Evolutionary conservation across 2,888 invertebrate genomes (phyloP).

Genomic region (Himalopsyche japonica): DNA sequence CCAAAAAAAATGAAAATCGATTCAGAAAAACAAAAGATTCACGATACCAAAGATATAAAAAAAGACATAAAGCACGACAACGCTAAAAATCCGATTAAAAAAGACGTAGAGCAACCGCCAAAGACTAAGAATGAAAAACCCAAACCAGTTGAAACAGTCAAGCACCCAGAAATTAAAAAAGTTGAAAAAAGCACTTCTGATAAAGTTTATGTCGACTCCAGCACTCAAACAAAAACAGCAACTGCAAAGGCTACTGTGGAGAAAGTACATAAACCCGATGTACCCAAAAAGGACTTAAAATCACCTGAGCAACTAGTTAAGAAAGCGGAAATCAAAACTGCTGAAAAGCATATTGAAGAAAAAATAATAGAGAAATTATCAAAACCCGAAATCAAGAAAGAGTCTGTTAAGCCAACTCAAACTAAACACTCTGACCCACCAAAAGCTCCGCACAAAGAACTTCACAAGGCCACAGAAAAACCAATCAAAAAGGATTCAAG

Average conservation of each 20-base stretch:
- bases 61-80: background rate
- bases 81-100: background rate
- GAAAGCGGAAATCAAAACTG: background rate
- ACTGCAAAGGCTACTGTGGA: background rate
- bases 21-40: background rate
- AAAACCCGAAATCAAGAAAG: conserved; percentile 12
- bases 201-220: conserved; percentile 23
- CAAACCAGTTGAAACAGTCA: background rate
- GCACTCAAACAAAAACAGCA: conserved; percentile 32
- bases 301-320: conserved; percentile 2
- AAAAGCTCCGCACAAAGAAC: conserved; percentile 30
- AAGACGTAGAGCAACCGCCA: background rate
- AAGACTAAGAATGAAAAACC: background rate
- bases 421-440: conserved; percentile 23
- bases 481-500: conserved; percentile 28
- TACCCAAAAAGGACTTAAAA: conserved; percentile 26
- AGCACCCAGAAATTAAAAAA: background rate
- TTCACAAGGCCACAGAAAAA: conserved; percentile 33
- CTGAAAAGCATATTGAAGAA: background rate
- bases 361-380: background rate
- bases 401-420: background rate
- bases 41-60: background rate
- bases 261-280: conserved; percentile 29
- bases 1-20: background rate
- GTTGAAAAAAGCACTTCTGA: conserved; percentile 22